Evolutionary conservation across 2,888 invertebrate genomes (phyloP), one percentile per base, ranked within the genome.

Genomic region (Onchidella celtica): DNA sequence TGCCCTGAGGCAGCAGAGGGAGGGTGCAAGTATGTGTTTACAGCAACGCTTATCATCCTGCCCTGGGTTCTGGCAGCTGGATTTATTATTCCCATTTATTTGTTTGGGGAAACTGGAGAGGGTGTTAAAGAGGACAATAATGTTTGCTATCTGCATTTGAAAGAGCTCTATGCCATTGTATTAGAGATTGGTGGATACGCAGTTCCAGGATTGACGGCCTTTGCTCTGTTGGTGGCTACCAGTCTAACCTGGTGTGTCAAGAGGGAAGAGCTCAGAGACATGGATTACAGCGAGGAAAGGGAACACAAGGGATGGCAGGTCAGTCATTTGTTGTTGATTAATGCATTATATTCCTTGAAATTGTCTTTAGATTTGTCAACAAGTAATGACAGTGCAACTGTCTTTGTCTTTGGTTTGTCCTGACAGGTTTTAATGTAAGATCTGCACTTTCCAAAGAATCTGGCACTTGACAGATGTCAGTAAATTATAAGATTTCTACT

Each of bases 281-380:
- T 72, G 70, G 79, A 70, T 24, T 70, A 36, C 47, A 72, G 70
- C 11, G 79, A 79, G 24, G 70, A 79, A 55, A 36, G 70, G 14
- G 79, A 72, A 32, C 72, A 79, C 63, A 79, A 79, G 47, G 79
- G 79, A 6, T 79, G 79, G 79, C 79, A 79, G 79, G 79, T 79
- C 9, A 38, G 68, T 75, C 9, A 27, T 3, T 2, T 65, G 3
- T 24, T n/a, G n/a, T n/a, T n/a, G n/a, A n/a, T n/a, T n/a, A n/a
- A n/a, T n/a, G n/a, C n/a, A n/a, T n/a, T n/a, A n/a, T n/a, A n/a
- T n/a, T n/a, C n/a, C n/a, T n/a, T n/a, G n/a, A n/a, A n/a, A n/a
- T n/a, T n/a, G n/a, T n/a, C n/a, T n/a, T n/a, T n/a, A n/a, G n/a
- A n/a, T n/a, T n/a, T n/a, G n/a, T n/a, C n/a, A n/a, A n/a, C n/a